phyloP scores from a whole-genome alignment of 2,888 invertebrate genomes.

The Epinotia nisella region DNA sequence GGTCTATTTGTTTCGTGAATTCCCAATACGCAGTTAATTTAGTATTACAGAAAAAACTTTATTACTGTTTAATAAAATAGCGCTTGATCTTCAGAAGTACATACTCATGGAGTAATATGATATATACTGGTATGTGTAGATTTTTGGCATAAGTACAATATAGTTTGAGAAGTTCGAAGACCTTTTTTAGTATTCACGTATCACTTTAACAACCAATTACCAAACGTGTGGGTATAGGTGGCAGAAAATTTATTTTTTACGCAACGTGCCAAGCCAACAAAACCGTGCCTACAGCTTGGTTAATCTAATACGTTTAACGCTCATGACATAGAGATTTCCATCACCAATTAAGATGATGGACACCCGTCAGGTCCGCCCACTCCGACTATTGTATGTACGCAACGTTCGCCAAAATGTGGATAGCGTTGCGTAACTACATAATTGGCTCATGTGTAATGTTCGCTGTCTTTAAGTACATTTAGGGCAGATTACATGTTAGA shows the following conservation, averaged over 20 bases:
- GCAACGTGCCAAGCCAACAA: conserved; percentile 15
- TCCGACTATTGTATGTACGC: conserved; percentile 67
- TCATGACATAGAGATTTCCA: conserved; percentile 43
- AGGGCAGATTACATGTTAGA: conserved; percentile 39
- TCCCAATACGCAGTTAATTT: too few species aligned
- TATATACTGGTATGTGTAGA: too few species aligned
- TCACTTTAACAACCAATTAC: not conserved
- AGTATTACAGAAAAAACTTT: too few species aligned
- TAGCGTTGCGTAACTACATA: conserved; percentile 50
- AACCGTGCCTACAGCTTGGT: conserved; percentile 15
- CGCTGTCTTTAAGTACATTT: conserved; percentile 33
- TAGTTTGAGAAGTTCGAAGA: not conserved
- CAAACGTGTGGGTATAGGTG: conserved; percentile 1
- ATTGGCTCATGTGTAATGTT: conserved; percentile 37
- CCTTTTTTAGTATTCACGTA: not conserved
- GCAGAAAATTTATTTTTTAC: conserved; percentile 23
- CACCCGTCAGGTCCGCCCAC: conserved; percentile 59
- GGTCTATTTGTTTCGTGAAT: too few species aligned
- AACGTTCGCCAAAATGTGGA: conserved; percentile 55
- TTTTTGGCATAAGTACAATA: too few species aligned
- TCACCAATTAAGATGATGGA: conserved; percentile 59
- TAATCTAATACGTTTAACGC: conserved; percentile 33
- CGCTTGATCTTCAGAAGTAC: too few species aligned
- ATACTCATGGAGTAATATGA: too few species aligned
- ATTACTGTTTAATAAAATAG: too few species aligned